Percentiles rank a stretch among this genome's conserved stretches.
Evolutionary conservation across 1,140 invertebrate species (phyloP).

Genomic region (Hyphantria cunea): DNA sequence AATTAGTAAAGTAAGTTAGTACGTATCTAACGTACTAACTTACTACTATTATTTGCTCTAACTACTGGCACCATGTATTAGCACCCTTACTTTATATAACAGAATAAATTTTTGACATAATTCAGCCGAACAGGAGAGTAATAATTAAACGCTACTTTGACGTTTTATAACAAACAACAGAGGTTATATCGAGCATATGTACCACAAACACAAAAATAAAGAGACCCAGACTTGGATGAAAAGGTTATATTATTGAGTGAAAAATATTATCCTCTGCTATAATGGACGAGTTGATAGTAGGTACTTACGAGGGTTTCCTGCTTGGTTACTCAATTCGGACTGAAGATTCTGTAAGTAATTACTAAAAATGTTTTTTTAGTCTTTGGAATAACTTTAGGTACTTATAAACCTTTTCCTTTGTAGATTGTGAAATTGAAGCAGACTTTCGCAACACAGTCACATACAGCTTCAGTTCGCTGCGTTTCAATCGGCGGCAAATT

Average conservation of each 20-base stretch:
- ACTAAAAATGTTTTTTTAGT: not conserved
- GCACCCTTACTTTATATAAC: no score
- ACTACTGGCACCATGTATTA: no score
- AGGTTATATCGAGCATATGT: no score
- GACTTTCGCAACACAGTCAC: conserved; percentile 94
- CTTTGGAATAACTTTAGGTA: not conserved
- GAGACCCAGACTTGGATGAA: no score
- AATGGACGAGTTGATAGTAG: conserved; percentile 73
- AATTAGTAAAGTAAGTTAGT: no score
- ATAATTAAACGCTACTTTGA: no score
- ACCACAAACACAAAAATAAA: no score
- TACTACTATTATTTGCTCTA: no score
- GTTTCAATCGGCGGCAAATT: conserved; percentile 87
- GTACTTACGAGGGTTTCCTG: conserved; percentile 76
- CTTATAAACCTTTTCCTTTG: conserved; percentile 30
- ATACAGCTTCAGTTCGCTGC: conserved; percentile 89
- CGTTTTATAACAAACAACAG: no score
- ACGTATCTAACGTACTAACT: no score
- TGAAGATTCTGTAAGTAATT: conserved; percentile 56
- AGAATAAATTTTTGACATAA: no score
- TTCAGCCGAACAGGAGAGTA: no score
- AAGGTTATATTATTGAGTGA: not conserved
- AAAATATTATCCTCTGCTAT: not conserved
- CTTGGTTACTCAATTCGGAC: conserved; percentile 66
- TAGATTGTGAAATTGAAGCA: conserved; percentile 82